phyloP scores from a whole-genome alignment of 2,888 invertebrate species.

The Acanthosoma haemorrhoidale region DNA sequence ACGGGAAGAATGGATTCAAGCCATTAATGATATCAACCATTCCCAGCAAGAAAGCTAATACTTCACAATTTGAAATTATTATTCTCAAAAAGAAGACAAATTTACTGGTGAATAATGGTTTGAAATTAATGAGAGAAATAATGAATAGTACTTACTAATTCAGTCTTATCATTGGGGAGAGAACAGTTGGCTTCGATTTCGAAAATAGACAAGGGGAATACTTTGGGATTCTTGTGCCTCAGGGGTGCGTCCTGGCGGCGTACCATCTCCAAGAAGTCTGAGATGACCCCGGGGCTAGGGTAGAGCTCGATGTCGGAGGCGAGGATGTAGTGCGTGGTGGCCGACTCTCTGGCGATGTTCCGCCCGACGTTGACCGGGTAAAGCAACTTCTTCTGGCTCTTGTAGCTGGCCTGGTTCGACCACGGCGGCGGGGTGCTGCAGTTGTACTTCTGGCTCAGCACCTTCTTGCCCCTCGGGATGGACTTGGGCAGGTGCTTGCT shows the following conservation, averaged over 20 bases:
- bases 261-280: slow-evolving; percentile 79
- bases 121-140: too few relatives aligned
- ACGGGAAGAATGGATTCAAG: too few relatives aligned
- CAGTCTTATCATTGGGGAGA: slow-evolving; percentile 67
- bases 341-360: slow-evolving; percentile 79
- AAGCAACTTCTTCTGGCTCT: slow-evolving; percentile 69
- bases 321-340: slow-evolving; percentile 74
- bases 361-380: slow-evolving; percentile 88
- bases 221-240: slow-evolving; percentile 57
- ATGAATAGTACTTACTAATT: slow-evolving; percentile 50
- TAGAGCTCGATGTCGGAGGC: slow-evolving; percentile 88
- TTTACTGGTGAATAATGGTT: too few relatives aligned
- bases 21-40: too few relatives aligned
- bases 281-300: slow-evolving; percentile 75
- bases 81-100: too few relatives aligned
- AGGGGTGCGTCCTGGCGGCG: slow-evolving; percentile 65
- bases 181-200: slow-evolving; percentile 64
- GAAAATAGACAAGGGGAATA: slow-evolving; percentile 83
- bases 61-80: too few relatives aligned
- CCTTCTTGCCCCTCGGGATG: slow-evolving; percentile 45
- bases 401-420: slow-evolving; percentile 64
- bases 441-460: slow-evolving; percentile 58
- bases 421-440: slow-evolving; percentile 71
- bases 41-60: too few relatives aligned
- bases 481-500: slow-evolving; percentile 75